Percentiles rank a stretch among this genome's conserved stretches.
Conservation (phyloP, 2,113 vertebrate genomes). For the Brachirus orientalis region DNA sequence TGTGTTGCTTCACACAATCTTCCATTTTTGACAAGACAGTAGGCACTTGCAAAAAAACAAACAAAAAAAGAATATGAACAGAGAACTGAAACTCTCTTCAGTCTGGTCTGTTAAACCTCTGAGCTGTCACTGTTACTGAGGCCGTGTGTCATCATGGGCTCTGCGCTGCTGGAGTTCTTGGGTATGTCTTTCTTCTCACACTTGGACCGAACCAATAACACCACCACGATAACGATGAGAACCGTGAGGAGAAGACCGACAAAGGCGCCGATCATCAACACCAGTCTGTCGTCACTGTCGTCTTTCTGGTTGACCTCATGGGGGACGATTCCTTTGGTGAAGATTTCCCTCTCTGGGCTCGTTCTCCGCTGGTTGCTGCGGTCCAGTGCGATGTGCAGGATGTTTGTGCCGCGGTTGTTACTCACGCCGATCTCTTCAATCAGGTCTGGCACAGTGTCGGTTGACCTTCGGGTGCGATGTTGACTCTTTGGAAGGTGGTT, state of each 20-base stretch:
- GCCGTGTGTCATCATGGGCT: slow-evolving; percentile 83
- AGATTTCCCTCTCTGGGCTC: slow-evolving; percentile 62
- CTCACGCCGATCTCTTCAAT: slow-evolving; percentile 84
- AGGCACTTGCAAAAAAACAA: slow-evolving; percentile 80
- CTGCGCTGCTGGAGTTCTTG: slow-evolving; percentile 73
- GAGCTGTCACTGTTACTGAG: slow-evolving; percentile 84
- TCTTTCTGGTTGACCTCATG: slow-evolving; percentile 73
- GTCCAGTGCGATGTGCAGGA: slow-evolving; percentile 90
- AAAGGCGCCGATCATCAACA: slow-evolving; percentile 80
- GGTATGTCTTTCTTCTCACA: slow-evolving; percentile 65
- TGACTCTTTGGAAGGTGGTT: slow-evolving; percentile 2
- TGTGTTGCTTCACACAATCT: slow-evolving; percentile 63
- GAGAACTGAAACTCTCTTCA: slow-evolving; percentile 35
- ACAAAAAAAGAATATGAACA: background rate
- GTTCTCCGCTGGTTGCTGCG: slow-evolving; percentile 70
- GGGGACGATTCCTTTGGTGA: slow-evolving; percentile 75
- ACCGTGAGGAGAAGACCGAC: slow-evolving; percentile 81
- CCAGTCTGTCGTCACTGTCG: slow-evolving; percentile 59
- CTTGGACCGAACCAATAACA: slow-evolving; percentile 78
- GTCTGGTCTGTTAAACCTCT: slow-evolving; percentile 85
- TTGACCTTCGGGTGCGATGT: slow-evolving; percentile 77
- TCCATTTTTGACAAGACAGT: slow-evolving; percentile 63
- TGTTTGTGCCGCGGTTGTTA: slow-evolving; percentile 91
- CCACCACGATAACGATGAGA: slow-evolving; percentile 73
- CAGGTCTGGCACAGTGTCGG: slow-evolving; percentile 58